Evolutionary conservation across 2,113 vertebrate genomes (phyloP).

Genomic region (Myxocyprinus asiaticus): DNA sequence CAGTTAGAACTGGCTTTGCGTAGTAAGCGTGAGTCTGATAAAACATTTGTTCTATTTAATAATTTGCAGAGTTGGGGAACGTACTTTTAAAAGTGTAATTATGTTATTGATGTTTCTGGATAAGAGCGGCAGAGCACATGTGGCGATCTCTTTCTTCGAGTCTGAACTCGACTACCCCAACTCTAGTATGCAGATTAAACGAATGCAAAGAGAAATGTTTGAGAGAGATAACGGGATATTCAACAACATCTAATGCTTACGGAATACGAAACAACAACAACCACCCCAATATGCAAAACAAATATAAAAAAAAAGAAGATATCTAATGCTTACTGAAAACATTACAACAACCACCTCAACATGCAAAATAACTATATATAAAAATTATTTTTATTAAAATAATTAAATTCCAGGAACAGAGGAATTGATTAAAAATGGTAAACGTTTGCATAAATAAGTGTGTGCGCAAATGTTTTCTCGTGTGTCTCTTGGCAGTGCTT

Average conservation of each 20-base stretch:
- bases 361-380: constrained; percentile 2
- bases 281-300: constrained; percentile 6
- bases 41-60: too few relatives aligned
- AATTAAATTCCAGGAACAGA: constrained; percentile 37
- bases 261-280: constrained; percentile 7
- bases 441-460: constrained; percentile 67
- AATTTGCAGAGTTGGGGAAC: too few relatives aligned
- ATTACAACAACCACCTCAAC: neutral
- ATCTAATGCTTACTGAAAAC: constrained; percentile 34
- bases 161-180: too few relatives aligned
- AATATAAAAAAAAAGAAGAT: constrained; percentile 37
- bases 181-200: constrained; percentile 58
- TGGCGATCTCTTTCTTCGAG: too few relatives aligned
- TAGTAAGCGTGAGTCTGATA: too few relatives aligned
- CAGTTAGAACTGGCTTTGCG: too few relatives aligned
- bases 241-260: constrained; percentile 36
- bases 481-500: constrained; percentile 69
- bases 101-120: too few relatives aligned
- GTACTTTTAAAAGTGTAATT: too few relatives aligned
- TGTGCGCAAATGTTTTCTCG: constrained; percentile 49
- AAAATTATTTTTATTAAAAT: constrained; percentile 62
- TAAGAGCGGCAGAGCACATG: too few relatives aligned
- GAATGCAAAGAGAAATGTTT: constrained; percentile 54
- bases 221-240: constrained; percentile 64
- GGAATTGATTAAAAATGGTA: constrained; percentile 75